Percentiles rank a stretch among this genome's conserved stretches.
Conservation (phyloP, 2,113 vertebrate species). For the Platysternon megacephalum region DNA sequence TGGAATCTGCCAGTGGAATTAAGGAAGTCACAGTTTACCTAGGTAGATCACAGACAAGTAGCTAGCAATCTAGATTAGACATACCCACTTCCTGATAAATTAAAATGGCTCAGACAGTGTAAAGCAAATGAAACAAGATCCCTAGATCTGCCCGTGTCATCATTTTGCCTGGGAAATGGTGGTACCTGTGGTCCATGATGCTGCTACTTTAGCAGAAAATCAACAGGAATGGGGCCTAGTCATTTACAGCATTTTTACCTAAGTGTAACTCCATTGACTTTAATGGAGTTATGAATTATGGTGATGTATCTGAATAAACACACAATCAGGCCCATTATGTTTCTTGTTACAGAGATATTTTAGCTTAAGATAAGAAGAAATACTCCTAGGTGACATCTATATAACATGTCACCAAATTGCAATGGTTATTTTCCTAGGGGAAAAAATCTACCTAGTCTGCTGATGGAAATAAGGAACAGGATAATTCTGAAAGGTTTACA, state of each 20-base stretch:
- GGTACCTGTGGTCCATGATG: not conserved
- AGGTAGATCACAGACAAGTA: not conserved
- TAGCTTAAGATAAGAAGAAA: not conserved
- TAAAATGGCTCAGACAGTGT: not conserved
- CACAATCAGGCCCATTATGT: not conserved
- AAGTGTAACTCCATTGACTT: not conserved
- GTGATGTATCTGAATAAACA: not conserved
- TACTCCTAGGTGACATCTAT: not conserved
- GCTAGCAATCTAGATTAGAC: not conserved
- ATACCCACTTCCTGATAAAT: not conserved
- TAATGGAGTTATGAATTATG: not conserved
- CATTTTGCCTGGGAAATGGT: conserved; percentile 10
- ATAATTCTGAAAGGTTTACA: not conserved
- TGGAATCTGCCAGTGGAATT: not conserved
- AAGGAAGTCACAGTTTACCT: not conserved
- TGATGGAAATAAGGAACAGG: not conserved
- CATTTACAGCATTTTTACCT: not conserved
- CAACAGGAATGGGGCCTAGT: not conserved
- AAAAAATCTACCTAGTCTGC: not conserved
- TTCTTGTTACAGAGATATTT: not conserved
- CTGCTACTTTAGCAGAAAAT: not conserved
- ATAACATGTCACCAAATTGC: not conserved
- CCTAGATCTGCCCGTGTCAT: not conserved
- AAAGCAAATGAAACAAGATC: not conserved
- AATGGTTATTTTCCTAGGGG: not conserved